Base-by-base conservation (phyloP, 2,113 vertebrate genomes). In the Himantopus leucocephalus region DNA sequence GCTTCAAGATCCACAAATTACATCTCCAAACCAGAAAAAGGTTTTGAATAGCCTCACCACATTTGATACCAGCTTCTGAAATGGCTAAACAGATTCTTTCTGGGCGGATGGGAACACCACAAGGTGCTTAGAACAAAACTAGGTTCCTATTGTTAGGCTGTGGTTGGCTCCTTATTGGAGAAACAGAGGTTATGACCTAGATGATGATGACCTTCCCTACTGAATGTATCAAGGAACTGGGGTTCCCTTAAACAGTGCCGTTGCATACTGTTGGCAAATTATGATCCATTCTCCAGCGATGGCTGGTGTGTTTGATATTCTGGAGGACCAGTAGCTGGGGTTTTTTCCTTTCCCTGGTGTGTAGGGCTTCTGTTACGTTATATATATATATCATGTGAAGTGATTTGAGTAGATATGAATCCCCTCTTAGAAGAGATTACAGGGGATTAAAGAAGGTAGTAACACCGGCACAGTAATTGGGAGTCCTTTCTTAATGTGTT, bases 401-500 rank as follows among this genome's bases (percentile, higher is more conserved):
- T 92, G 48, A 94, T 94, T 85, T 87, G 58, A 83, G 91, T 81
- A 86, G 67, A 82, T 88, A 75, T 48, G 88, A 88, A 93, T 94
- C 50, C 84, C 56, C 77, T 74, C 50, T 94, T 87, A 87, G 77
- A 95, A 91, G 74, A 96, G 92, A 97, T 96, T 97, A 92, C 64
- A 75, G 75, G 43, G 93, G 84, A 97, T 95, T 97, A 95, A 92
- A 95, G 88, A 95, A 95, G 74, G 90, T 67, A 82, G 70, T 87
- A 95, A 88, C 39, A 47, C 2, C 3, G 56, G 62, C 64, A 67
- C 96, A 93, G 86, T 97, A 92, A 90, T 87, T 74, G 93, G 68
- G 91, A 93, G 83, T 67, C 71, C 58, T 92, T 95, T 86, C 92
- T 93, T 94, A 97, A 96, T 92, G 90, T 82, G 67, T 92, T 96